Conservation (phyloP, 2,888 invertebrate species). For the Rhamnusium bicolor region DNA sequence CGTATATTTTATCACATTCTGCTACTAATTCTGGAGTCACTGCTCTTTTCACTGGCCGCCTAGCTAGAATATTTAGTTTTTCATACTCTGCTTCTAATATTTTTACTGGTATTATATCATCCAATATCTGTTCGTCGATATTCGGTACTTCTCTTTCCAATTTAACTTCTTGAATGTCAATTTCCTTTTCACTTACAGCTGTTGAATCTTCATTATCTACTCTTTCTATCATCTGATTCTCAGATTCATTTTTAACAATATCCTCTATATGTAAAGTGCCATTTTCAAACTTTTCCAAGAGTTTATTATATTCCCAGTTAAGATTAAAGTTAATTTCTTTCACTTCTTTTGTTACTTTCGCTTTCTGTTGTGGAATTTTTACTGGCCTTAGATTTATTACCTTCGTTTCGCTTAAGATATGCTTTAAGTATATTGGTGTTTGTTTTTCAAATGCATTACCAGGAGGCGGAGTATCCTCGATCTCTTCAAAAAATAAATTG, state of each 20-base stretch:
- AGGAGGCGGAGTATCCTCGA: constrained; percentile 68
- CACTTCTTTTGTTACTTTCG: constrained; percentile 49
- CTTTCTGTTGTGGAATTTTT: constrained; percentile 72
- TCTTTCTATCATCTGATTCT: constrained; percentile 27
- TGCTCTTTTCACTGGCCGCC: constrained; percentile 57
- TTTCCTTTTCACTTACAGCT: not conserved
- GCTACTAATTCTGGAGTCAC: constrained; percentile 48
- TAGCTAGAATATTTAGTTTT: constrained; percentile 59
- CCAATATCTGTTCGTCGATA: constrained; percentile 20
- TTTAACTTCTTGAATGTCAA: constrained; percentile 17
- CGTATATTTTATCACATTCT: constrained; percentile 52
- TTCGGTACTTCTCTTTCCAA: constrained; percentile 8
- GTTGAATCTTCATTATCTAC: not conserved
- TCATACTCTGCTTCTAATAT: constrained; percentile 56
- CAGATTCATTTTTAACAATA: constrained; percentile 32
- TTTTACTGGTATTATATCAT: constrained; percentile 24
- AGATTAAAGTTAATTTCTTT: constrained; percentile 61
- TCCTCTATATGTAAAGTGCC: constrained; percentile 63
- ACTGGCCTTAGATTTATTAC: constrained; percentile 79
- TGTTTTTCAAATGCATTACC: constrained; percentile 66
- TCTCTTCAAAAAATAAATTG: constrained; percentile 82
- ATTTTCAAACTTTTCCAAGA: constrained; percentile 63
- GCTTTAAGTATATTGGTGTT: constrained; percentile 75
- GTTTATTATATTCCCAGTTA: constrained; percentile 60
- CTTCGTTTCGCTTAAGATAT: constrained; percentile 78